Evolutionary conservation across 2,888 invertebrate species (phyloP).

Genomic region (Sarcophaga carnaria): DNA sequence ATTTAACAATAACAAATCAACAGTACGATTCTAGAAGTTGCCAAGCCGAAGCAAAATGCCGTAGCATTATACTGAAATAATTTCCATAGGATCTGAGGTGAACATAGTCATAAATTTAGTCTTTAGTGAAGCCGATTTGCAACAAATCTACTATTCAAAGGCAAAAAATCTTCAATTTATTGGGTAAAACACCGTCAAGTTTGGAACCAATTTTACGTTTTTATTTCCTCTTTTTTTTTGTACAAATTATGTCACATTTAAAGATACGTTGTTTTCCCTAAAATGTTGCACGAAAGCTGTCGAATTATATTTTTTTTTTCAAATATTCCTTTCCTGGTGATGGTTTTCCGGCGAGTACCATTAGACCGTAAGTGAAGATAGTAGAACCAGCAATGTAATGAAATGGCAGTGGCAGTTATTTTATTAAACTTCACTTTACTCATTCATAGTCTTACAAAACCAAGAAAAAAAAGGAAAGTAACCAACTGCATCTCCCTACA

Average conservation of each 20-base stretch:
- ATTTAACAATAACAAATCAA: too few relatives aligned
- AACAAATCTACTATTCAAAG: too few relatives aligned
- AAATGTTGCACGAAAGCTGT: neutral
- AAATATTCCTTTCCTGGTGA: neutral
- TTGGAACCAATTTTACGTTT: too few relatives aligned
- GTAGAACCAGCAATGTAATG: neutral
- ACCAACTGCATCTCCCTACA: neutral
- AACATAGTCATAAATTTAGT: too few relatives aligned
- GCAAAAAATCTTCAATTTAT: too few relatives aligned
- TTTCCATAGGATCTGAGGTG: too few relatives aligned
- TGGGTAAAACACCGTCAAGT: too few relatives aligned
- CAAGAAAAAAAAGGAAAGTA: too few relatives aligned
- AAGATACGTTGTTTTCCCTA: neutral
- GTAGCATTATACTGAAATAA: too few relatives aligned
- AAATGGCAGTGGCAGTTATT: slow-evolving; percentile 11
- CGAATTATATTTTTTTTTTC: neutral
- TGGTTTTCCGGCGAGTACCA: neutral
- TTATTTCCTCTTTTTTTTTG: neutral
- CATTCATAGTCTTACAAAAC: neutral
- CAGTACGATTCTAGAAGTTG: too few relatives aligned
- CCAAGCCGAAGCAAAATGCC: too few relatives aligned
- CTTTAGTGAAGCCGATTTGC: too few relatives aligned
- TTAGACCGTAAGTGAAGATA: neutral
- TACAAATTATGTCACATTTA: neutral
- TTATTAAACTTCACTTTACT: slow-evolving; percentile 31